phyloP scores from a whole-genome alignment of 2,113 vertebrate species.

The Indicator indicator region DNA sequence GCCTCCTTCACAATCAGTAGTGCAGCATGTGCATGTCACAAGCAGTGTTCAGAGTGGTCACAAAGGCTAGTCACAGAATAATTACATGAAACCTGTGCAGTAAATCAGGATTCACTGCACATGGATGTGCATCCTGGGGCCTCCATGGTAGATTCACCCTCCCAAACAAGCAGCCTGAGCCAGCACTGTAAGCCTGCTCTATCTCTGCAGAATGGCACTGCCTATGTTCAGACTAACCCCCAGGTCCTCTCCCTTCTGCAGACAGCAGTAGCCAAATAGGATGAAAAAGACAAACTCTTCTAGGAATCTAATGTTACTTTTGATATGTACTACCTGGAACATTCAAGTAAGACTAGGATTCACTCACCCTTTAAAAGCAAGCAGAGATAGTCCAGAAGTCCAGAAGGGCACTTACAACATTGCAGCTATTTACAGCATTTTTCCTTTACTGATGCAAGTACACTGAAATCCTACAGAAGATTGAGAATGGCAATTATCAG shows the following conservation, averaged over 20 bases:
- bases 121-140: too few species aligned
- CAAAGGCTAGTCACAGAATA: background rate
- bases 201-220: background rate
- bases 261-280: background rate
- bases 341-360: background rate
- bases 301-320: background rate
- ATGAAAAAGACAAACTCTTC: background rate
- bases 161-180: background rate
- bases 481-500: background rate
- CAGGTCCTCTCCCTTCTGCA: background rate
- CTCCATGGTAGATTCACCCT: background rate
- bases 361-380: background rate
- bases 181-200: background rate
- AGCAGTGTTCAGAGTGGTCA: background rate
- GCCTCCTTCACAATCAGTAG: background rate
- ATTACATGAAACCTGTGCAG: rapidly evolving
- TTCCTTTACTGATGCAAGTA: background rate
- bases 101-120: background rate
- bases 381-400: background rate
- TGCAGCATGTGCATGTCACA: background rate
- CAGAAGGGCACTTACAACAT: background rate
- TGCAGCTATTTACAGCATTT: background rate
- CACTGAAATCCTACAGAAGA: background rate
- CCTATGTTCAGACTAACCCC: background rate
- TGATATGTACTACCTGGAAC: background rate